Percentiles rank a stretch among this genome's conserved stretches.
phyloP scores from a whole-genome alignment of 2,888 invertebrate species.

The Omphaloscelis lunosa region DNA sequence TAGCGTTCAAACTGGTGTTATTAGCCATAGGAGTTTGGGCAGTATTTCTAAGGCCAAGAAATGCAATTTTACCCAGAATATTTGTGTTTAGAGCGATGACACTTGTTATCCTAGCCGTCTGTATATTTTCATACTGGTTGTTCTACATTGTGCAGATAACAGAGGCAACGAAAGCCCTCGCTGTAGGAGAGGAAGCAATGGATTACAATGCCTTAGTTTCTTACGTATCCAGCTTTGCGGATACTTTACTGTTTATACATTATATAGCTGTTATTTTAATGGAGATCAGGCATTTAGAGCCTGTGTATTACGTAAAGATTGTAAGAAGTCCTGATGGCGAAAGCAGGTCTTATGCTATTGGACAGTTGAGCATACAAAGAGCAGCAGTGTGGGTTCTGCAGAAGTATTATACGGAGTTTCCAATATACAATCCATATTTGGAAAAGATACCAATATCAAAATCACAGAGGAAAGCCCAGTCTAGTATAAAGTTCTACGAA shows the following conservation, averaged over 20 bases:
- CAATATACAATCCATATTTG: slow-evolving; percentile 98
- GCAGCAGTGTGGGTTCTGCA: slow-evolving; percentile 98
- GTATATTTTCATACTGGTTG: slow-evolving; percentile 99
- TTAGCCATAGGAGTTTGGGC: slow-evolving; percentile 98
- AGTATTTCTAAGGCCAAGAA: slow-evolving; percentile 95
- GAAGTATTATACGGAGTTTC: slow-evolving; percentile 98
- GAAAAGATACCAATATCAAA: slow-evolving; percentile 97
- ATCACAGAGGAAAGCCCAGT: slow-evolving; percentile 94
- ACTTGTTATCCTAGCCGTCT: slow-evolving; percentile 96
- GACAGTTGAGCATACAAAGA: slow-evolving; percentile 97
- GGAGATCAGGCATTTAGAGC: slow-evolving; percentile 97
- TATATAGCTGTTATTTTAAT: slow-evolving; percentile 98
- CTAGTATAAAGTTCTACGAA: slow-evolving; percentile 99
- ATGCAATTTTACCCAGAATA: slow-evolving; percentile 97
- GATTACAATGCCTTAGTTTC: slow-evolving; percentile 97
- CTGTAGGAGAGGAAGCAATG: slow-evolving; percentile 94
- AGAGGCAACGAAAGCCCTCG: slow-evolving; percentile 94
- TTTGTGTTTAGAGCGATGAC: slow-evolving; percentile 97
- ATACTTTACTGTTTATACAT: slow-evolving; percentile 98
- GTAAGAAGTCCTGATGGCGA: slow-evolving; percentile 99
- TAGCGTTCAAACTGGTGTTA: slow-evolving; percentile 97
- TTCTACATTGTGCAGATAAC: slow-evolving; percentile 98
- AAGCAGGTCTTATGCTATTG: slow-evolving; percentile 96
- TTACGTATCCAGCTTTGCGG: slow-evolving; percentile 97
- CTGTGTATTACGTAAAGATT: slow-evolving; percentile 96